Evolutionary conservation across 2,113 vertebrate species (phyloP).

Genomic region (Grantiella picta): DNA sequence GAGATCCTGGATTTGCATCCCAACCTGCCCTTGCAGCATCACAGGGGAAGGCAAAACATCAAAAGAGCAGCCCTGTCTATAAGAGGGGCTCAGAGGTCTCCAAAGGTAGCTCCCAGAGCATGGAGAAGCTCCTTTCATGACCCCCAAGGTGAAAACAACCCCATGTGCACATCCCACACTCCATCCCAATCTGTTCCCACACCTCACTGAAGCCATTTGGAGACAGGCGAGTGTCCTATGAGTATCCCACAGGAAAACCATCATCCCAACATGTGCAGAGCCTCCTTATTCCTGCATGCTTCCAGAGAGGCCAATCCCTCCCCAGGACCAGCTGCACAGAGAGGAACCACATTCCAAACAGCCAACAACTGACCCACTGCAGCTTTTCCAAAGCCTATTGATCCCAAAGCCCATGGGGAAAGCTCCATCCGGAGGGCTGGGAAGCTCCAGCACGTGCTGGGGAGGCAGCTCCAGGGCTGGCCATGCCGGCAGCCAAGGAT

Average conservation of each 20-base stretch:
- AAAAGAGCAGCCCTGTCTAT: neutral
- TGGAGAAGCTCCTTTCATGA: neutral
- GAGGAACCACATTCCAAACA: conserved; percentile 33
- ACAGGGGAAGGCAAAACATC: neutral
- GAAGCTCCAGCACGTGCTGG: conserved; percentile 61
- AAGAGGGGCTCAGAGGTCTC: neutral
- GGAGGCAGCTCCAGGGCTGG: conserved; percentile 13
- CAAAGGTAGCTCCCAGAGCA: neutral
- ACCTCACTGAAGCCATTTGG: neutral
- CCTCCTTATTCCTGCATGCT: conserved; percentile 21
- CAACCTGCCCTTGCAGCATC: neutral
- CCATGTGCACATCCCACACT: neutral
- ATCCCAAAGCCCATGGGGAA: conserved; percentile 54
- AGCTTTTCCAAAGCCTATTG: conserved; percentile 64
- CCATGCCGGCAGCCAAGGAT: neutral
- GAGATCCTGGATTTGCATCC: neutral
- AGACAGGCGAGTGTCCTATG: neutral
- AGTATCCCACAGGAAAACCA: neutral
- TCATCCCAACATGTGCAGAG: neutral
- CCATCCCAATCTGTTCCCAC: neutral
- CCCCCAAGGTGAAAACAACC: neutral
- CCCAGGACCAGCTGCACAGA: conserved; percentile 52
- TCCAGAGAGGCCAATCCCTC: neutral
- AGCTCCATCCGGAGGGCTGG: conserved; percentile 46
- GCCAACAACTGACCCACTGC: conserved; percentile 44